Base-by-base conservation (phyloP, 2,113 vertebrate genomes). In the Xenopus laevis region DNA sequence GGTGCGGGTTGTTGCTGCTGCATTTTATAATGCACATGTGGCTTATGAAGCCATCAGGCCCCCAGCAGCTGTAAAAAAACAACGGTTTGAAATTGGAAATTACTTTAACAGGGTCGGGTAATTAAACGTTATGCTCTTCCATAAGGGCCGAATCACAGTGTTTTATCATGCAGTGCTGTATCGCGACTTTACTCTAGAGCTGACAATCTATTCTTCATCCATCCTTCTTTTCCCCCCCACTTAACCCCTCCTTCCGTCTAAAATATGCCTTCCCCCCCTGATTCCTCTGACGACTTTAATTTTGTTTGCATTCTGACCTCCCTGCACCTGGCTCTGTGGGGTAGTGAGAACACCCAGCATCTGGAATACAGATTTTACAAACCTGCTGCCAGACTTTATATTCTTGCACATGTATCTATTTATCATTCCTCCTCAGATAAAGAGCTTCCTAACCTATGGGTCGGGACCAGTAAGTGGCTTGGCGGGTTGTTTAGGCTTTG, bases 21-120 rank as follows among this genome's bases (percentile, higher is more conserved):
- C 66, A 66, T 83, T 85, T 83, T 73, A 80, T 84, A 83, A 80
- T 7, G 0, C 81, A 79, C 75, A 81, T 78, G 13, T 79, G 80
- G 80, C 79, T 53, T 30, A 69, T 0, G 0, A 61, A 78, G 2
- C 0, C 46, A 76, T 69, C 33, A 58, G 13, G 72, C 58, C 66
- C 65, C 73, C 66, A 76, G 55, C 44, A 63, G 68, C 79, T 80
- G 30, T 78, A 77, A 77, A 75, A 65, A 17, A 55, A 55, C 11
- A 47, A 70, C 21, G 27, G 50, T 45, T 66, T 63, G 73, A 76
- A 76, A 69, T 76, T 69, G 52, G 27, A 45, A 33, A 44, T 2
- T 0, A 10, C 23, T 3, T 0, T 13, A 30, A 13, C 60, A 44
- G 69, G 27, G 53, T 0, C 0, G 3, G 15, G 13, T 0, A 17